Conservation (phyloP, 2,888 invertebrate genomes). For the Clanis bilineata region DNA sequence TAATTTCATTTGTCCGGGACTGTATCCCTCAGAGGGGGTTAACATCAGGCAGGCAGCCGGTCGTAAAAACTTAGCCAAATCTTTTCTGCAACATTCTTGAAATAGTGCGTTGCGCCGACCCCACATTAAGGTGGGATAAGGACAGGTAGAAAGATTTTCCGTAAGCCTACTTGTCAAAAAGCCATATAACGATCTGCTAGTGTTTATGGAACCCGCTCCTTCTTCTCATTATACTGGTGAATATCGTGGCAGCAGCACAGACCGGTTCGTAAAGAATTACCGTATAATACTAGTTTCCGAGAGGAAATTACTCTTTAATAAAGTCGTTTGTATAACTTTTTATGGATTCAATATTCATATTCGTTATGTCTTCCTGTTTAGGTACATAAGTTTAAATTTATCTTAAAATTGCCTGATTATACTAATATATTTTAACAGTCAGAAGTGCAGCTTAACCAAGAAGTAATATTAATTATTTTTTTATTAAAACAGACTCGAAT, state of each 20-base stretch:
- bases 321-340: not conserved
- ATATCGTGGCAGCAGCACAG: not conserved
- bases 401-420: too few species aligned
- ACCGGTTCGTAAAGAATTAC: not conserved
- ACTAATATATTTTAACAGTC: too few species aligned
- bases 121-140: too few species aligned
- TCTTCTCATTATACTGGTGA: not conserved
- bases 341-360: not conserved
- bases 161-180: not conserved
- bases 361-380: not conserved
- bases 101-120: too few species aligned
- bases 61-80: too few species aligned
- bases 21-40: too few species aligned
- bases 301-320: conserved; percentile 3
- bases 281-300: not conserved
- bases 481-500: too few species aligned
- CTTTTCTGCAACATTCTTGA: too few species aligned
- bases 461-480: too few species aligned
- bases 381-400: not conserved
- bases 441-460: too few species aligned
- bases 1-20: too few species aligned
- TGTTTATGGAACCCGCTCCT: not conserved
- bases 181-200: not conserved
- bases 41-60: too few species aligned
- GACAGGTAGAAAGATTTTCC: not conserved